A percentile compares a stretch with the other conserved stretches of the same genome.
Conservation (phyloP, 2,113 vertebrate genomes). For the Uria lomvia region DNA sequence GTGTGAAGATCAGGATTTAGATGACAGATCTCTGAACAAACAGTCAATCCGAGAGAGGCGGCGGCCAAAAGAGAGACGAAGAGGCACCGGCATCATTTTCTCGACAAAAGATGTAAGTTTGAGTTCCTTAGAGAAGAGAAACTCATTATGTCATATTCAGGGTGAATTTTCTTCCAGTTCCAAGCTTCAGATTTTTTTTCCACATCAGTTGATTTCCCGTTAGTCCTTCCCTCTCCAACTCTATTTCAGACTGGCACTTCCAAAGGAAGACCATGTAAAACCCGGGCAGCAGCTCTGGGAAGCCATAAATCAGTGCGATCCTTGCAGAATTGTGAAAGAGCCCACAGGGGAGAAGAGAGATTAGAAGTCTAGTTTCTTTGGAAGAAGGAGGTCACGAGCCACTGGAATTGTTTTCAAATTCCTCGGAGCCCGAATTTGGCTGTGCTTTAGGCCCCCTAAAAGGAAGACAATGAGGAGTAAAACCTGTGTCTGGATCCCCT, state of each 20-base stretch:
- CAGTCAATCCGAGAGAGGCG: conserved; percentile 69
- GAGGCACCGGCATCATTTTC: conserved; percentile 70
- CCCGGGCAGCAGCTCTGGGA: not conserved
- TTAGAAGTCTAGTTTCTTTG: not conserved
- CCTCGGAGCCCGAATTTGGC: not conserved
- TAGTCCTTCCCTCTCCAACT: not conserved
- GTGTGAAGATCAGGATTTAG: conserved; percentile 71
- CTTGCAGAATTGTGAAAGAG: not conserved
- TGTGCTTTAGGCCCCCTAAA: not conserved
- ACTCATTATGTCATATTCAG: not conserved
- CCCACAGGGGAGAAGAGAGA: not conserved
- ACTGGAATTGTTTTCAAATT: not conserved
- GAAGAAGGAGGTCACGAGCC: not conserved
- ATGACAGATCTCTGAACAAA: conserved; percentile 60
- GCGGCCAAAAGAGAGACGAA: conserved; percentile 64
- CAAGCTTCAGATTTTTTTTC: not conserved
- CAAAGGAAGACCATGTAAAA: not conserved
- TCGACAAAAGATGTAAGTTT: conserved; percentile 76
- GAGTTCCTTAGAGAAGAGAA: not conserved
- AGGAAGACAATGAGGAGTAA: not conserved
- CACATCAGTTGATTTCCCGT: not conserved
- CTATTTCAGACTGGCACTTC: not conserved
- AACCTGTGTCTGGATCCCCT: not conserved
- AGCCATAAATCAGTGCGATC: not conserved
- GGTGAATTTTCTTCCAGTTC: not conserved